Percentiles rank a stretch among this genome's conserved stretches.
Conservation (phyloP, 2,113 vertebrate species). For the Pygoscelis antarcticus region DNA sequence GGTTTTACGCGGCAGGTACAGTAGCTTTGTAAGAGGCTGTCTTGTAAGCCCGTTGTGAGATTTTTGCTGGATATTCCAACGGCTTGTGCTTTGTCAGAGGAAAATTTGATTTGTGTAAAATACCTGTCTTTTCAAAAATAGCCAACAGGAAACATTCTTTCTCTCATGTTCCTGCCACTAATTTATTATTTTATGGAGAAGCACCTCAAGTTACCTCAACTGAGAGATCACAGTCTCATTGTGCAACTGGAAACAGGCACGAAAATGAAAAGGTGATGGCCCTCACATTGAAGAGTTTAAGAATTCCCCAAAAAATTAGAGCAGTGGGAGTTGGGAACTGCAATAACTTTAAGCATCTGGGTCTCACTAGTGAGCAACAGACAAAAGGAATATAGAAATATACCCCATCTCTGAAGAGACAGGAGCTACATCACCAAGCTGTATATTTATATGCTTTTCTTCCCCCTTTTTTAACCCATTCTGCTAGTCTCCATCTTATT, state of each 20-base stretch:
- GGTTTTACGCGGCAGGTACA: not conserved
- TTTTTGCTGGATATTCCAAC: not conserved
- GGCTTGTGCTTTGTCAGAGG: not conserved
- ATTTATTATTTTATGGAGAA: not conserved
- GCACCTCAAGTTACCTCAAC: not conserved
- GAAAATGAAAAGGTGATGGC: not conserved
- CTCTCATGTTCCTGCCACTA: not conserved
- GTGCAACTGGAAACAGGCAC: not conserved
- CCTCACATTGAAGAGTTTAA: not conserved
- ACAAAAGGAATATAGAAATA: not conserved
- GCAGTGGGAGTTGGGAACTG: not conserved
- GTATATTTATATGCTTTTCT: not conserved
- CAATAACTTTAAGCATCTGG: not conserved
- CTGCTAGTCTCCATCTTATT: not conserved
- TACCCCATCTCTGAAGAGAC: not conserved
- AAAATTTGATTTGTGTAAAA: not conserved
- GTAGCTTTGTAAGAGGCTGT: not conserved
- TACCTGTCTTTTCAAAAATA: not conserved
- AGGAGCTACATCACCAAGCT: not conserved
- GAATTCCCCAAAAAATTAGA: rapidly evolving
- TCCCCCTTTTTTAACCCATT: not conserved
- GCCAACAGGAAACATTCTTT: not conserved
- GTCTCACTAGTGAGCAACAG: not conserved
- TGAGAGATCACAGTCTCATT: not conserved
- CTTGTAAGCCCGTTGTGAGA: not conserved